Evolutionary conservation across 2,888 invertebrate genomes (phyloP), one percentile per base, ranked within the genome.

Genomic region (Conistra vaccinii): DNA sequence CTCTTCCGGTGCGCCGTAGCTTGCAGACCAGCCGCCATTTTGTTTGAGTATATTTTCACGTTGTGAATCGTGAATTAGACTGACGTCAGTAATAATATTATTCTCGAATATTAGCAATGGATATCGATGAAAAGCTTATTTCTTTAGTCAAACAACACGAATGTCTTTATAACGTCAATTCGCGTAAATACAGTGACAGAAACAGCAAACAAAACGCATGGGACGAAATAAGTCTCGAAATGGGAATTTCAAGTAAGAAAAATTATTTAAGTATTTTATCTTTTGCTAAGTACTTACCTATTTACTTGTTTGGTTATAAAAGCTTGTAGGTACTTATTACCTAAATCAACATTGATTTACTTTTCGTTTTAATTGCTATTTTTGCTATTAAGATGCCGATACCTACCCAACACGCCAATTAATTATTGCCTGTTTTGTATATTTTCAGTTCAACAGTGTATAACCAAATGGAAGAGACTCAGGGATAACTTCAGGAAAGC

Each of bases 401-500:
- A 63, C 29, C 20, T 39, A 63, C 29, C 20, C 10, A 32, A n/a
- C 12, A 76, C 29, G 9, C 14, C 2, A 29, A 23, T 29, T 10
- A n/a, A 51, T 29, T n/a, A 58, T 60, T 20, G n/a, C n/a, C 6
- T 62, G 32, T 51, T 76, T 77, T 62, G 29, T 63, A 32, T 32
- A 0, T 42, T 73, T 73, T 17, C 65, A 76, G 73, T 73, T 77
- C 65, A 62, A 12, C 51, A 42, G 51, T 73, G 73, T 51, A 73
- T 73, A 77, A 3, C 6, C 1, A 83, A 62, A 68, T 81, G 83
- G 81, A 66, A 29, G 14, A 39, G 67, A 10, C 71, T 81, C 6
- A 77, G 83, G 53, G 55, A 81, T 39, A 78, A 83, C 23, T 83
- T 69, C 48, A 55, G 83, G 35, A 78, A 81, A 62, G 78, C 78